Conservation (phyloP, 2,888 invertebrate genomes). For the Drosophila emarginata region DNA sequence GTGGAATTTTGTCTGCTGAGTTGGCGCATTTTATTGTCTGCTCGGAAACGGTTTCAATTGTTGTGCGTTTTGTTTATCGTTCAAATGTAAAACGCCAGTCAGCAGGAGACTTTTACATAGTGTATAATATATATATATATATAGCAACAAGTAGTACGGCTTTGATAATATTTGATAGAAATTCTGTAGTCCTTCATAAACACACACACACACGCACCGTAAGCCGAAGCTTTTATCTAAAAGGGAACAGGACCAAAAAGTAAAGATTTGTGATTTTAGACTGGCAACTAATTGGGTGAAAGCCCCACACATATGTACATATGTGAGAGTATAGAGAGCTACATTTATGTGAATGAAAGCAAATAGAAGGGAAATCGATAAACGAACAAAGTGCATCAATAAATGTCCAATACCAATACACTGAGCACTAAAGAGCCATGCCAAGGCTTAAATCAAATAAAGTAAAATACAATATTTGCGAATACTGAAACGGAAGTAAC, state of each 20-base stretch:
- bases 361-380: slow-evolving; percentile 7
- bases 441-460: slow-evolving; percentile 62
- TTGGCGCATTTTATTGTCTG: slow-evolving; percentile 56
- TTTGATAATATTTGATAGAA: slow-evolving; percentile 12
- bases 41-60: slow-evolving; percentile 45
- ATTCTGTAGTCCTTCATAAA: too few species aligned
- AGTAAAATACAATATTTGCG: slow-evolving; percentile 60
- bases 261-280: slow-evolving; percentile 20
- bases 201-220: background rate
- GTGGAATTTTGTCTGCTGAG: slow-evolving; percentile 49
- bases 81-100: slow-evolving; percentile 48
- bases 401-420: slow-evolving; percentile 53
- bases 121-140: background rate
- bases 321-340: slow-evolving; percentile 1
- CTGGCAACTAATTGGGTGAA: slow-evolving; percentile 63
- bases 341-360: slow-evolving; percentile 26
- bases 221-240: slow-evolving; percentile 6
- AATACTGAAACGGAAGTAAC: slow-evolving; percentile 41
- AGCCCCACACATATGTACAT: slow-evolving; percentile 19
- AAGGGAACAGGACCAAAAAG: slow-evolving; percentile 6
- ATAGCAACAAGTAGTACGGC: slow-evolving; percentile 37
- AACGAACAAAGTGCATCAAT: slow-evolving; percentile 64
- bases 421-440: slow-evolving; percentile 18
- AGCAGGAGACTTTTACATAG: slow-evolving; percentile 18
- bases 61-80: slow-evolving; percentile 53